These are phyloP conservation scores for Psittacula cyanocephala DNA, from an alignment of 2,113 vertebrate genomes.

Conservation along the genomic window DNA sequence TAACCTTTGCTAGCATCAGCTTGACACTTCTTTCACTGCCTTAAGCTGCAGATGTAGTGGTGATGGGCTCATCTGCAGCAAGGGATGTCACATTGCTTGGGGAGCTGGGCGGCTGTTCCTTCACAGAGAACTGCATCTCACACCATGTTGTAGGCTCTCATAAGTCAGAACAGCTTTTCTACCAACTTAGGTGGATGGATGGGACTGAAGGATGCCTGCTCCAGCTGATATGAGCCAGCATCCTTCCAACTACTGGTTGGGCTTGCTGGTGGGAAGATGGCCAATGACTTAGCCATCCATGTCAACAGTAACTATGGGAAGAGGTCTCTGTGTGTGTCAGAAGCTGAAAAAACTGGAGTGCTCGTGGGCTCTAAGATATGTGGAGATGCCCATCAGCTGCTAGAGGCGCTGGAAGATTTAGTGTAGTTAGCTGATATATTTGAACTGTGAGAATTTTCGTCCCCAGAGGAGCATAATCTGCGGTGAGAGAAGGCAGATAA, in stretches of 20 bases:
- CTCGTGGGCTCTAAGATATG: neutral
- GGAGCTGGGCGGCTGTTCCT: neutral
- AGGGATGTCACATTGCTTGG: neutral
- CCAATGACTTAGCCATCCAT: neutral
- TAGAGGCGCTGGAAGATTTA: neutral
- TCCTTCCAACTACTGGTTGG: neutral
- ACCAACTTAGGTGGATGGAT: neutral
- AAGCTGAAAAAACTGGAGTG: neutral
- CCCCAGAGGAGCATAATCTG: neutral
- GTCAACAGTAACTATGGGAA: neutral
- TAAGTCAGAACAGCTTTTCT: neutral
- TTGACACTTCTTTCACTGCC: neutral
- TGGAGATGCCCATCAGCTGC: neutral
- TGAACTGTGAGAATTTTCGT: neutral
- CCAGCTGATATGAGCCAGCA: neutral
- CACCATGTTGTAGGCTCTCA: neutral
- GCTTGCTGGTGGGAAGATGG: neutral
- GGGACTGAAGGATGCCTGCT: neutral
- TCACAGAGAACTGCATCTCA: neutral
- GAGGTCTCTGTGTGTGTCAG: neutral
- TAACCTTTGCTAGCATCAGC: neutral
- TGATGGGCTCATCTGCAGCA: neutral
- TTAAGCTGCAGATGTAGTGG: neutral
- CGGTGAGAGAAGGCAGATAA: neutral
- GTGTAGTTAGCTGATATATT: neutral